These are phyloP conservation scores for Pseudolaguvia tuberculata DNA, from an alignment of 2,113 vertebrate species.

Conservation along the genomic window DNA sequence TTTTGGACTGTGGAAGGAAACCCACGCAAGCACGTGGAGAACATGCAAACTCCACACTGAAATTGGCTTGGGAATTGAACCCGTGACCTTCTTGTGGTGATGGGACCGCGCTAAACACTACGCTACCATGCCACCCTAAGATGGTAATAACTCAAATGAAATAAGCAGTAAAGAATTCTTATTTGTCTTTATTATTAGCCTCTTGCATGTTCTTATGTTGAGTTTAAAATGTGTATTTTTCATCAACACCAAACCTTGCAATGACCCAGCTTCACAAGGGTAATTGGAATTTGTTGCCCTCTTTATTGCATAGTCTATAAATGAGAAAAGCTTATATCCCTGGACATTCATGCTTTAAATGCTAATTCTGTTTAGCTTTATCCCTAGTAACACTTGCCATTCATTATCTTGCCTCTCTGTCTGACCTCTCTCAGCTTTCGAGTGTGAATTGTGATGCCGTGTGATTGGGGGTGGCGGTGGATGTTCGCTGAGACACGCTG, in stretches of 20 bases:
- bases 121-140: no score
- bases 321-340: constrained; percentile 34
- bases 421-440: constrained; percentile 46
- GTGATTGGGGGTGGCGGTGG: background rate
- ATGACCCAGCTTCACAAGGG: constrained; percentile 29
- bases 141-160: no score
- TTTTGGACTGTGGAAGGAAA: no score
- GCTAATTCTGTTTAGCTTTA: constrained; percentile 34
- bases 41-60: no score
- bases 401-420: constrained; percentile 47
- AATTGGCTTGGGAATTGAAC: no score
- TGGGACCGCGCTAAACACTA: no score
- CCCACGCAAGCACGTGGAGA: no score
- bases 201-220: background rate
- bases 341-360: constrained; percentile 34
- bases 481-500: constrained; percentile 18
- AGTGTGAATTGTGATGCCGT: constrained; percentile 31
- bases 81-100: no score
- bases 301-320: constrained; percentile 40
- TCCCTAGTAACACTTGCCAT: constrained; percentile 28
- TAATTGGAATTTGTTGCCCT: constrained; percentile 44
- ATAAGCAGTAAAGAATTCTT: background rate
- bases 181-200: background rate
- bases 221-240: background rate
- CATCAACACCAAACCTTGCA: background rate